Conservation (phyloP, 2,797 vertebrate genomes). For the Graptemys geographica region DNA sequence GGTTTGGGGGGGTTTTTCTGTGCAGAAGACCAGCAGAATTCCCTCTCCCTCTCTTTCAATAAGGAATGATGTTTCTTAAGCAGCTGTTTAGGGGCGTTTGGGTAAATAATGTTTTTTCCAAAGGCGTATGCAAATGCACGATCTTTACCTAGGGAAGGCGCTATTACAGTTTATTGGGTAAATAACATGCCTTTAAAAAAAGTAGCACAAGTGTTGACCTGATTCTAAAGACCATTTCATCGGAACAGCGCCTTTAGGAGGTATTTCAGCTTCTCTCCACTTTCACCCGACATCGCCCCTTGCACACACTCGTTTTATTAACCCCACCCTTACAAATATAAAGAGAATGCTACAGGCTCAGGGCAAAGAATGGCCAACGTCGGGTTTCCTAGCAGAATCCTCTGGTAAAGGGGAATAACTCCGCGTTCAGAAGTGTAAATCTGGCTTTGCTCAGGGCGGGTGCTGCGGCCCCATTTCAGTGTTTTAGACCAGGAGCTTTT, state of each 20-base stretch:
- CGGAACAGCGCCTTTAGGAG: too few species aligned
- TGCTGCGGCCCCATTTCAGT: not conserved
- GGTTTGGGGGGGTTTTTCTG: not conserved
- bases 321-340: not conserved
- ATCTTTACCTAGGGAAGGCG: not conserved
- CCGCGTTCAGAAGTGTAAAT: not conserved
- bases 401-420: not conserved
- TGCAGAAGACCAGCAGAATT: not conserved
- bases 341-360: not conserved
- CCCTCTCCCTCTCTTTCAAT: not conserved
- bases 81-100: not conserved
- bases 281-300: not conserved
- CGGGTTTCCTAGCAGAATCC: not conserved
- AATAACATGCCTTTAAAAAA: accelerated
- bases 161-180: accelerated
- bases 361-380: not conserved
- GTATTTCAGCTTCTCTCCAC: too few species aligned
- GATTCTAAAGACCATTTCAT: accelerated
- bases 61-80: accelerated
- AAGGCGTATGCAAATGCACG: not conserved
- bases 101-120: not conserved
- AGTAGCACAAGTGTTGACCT: not conserved
- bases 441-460: not conserved
- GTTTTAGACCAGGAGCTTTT: too few species aligned
- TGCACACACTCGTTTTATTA: too few species aligned